Evolutionary conservation across 2,113 vertebrate genomes (phyloP).

Genomic region (Cichladusa arquata): DNA sequence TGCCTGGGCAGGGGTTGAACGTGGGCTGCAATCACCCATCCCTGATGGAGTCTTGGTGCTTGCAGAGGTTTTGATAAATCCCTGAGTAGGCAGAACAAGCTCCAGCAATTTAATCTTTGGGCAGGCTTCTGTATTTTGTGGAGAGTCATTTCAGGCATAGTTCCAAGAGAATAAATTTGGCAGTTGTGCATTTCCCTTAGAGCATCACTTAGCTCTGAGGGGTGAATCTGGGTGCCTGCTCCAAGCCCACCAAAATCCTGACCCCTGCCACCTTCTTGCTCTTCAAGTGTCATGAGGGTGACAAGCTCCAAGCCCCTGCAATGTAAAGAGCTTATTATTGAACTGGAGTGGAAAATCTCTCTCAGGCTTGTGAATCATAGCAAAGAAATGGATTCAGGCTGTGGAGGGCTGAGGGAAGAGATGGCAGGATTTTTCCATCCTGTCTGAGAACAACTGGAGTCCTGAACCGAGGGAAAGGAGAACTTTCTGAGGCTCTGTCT

Average conservation of each 20-base stretch:
- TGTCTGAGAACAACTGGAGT: constrained; percentile 46
- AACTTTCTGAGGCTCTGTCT: not conserved
- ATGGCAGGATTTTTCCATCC: constrained; percentile 68
- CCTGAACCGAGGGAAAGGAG: not conserved
- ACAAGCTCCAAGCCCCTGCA: not conserved
- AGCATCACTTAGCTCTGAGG: not conserved
- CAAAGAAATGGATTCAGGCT: constrained; percentile 57
- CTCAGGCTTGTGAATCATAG: constrained; percentile 70
- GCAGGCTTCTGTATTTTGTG: not conserved
- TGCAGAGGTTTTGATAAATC: not conserved
- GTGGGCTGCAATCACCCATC: rapidly evolving
- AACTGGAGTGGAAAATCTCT: constrained; percentile 73
- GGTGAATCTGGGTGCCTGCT: not conserved
- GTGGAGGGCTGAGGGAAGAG: constrained; percentile 47
- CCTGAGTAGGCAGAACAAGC: not conserved
- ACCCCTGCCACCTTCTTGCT: not conserved
- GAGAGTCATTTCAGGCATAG: not conserved
- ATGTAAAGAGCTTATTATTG: constrained; percentile 48
- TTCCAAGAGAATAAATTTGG: not conserved
- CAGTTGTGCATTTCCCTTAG: not conserved
- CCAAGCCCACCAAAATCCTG: not conserved
- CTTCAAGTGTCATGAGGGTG: not conserved
- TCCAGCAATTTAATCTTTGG: not conserved
- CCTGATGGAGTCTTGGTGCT: not conserved
- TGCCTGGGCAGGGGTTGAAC: not conserved